phyloP scores from a whole-genome alignment of 2,888 invertebrate species.

The Seladonia tumulorum region DNA sequence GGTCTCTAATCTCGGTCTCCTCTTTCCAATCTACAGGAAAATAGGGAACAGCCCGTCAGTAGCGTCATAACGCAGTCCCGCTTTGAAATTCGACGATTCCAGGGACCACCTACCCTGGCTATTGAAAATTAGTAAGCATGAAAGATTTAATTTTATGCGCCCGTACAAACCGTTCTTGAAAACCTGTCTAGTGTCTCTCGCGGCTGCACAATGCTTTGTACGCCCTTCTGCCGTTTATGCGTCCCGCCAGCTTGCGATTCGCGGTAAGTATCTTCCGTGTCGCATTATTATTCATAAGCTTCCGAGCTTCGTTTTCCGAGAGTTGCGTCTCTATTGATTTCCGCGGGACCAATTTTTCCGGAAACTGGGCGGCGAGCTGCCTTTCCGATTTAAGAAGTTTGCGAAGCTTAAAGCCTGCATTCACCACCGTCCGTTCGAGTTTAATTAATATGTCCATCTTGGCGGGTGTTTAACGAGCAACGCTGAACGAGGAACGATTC shows the following conservation, averaged over 20 bases:
- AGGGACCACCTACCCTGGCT: not conserved
- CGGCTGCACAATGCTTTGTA: conserved; percentile 28
- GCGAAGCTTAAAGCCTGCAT: not conserved
- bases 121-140: conserved; percentile 57
- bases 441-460: not conserved
- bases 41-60: conserved; percentile 24
- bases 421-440: not conserved
- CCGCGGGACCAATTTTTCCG: not conserved
- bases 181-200: conserved; percentile 17
- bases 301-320: conserved; percentile 47
- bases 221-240: conserved; percentile 54
- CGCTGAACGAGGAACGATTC: not conserved
- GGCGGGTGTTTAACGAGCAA: not conserved
- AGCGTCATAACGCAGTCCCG: conserved; percentile 48
- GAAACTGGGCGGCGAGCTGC: not conserved
- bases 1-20: conserved; percentile 52
- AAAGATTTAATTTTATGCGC: conserved; percentile 59
- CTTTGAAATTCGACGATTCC: conserved; percentile 49
- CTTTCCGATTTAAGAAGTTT: not conserved
- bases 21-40: conserved; percentile 52
- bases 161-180: conserved; percentile 1
- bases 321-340: conserved; percentile 33
- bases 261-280: conserved; percentile 58
- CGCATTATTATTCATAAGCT: conserved; percentile 69
- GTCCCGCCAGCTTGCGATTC: conserved; percentile 52